Base-by-base conservation (phyloP, 1,140 invertebrate species). In the Pseudomyrmex concolor region DNA sequence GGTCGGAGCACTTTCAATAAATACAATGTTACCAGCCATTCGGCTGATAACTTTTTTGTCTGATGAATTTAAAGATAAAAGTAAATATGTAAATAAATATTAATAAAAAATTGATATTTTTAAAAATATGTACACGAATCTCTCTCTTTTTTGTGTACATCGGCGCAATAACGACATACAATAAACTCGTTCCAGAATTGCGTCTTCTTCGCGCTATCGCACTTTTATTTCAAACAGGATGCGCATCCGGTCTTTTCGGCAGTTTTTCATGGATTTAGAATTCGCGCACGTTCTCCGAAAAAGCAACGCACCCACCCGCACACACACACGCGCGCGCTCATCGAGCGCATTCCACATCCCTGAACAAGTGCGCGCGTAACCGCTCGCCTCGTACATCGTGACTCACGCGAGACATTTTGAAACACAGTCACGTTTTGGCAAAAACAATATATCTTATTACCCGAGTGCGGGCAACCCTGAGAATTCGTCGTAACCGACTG, bases 341-440 rank as follows among this genome's bases (percentile, higher is more conserved):
- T n/a, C 73, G 43, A 22, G 48, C 50, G 82, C 86, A 91, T 89
- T 89, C 87, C 87, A 34, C 34, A 90, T 89, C 88, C 87, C 88
- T 83, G 86, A 84, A 66, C 80, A 70, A 83, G 76, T 34, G 83
- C 25, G 73, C 86, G 72, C 68, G 86, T 71, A 86, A 80, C n/a
- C 34, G 57, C 43, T 63, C 50, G 59, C 67, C 71, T 59, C 57
- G 72, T 25, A 73, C 22, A 15, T 57, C 62, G 83, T 92, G 91
- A 92, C 83, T 92, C 91, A 91, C 62, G 78, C 84, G 68, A 77
- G 67, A 86, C 72, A 84, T 91, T 91, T 92, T 89, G 89, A 91
- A 91, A 91, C 87, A 81, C 86, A 85, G 76, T 89, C 86, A 84
- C 84, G 77, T 91, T 91, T 91, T 91, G 91, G 90, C 89, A 91